These are phyloP conservation scores for Prionailurus bengalensis DNA, from an alignment of 2,113 vertebrate genomes.

Conservation along the genomic window DNA sequence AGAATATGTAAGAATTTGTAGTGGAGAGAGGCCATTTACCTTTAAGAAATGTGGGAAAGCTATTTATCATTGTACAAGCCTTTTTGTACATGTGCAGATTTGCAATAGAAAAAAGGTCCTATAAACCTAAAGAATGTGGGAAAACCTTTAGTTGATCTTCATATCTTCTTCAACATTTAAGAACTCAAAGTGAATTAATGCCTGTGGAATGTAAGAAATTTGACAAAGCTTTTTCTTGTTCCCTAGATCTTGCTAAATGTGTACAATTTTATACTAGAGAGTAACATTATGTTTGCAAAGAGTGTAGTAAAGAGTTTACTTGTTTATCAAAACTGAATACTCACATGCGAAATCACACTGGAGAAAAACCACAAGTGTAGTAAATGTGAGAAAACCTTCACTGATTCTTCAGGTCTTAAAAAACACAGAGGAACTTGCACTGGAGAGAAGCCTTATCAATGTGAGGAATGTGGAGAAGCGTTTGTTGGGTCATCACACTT, in stretches of 20 bases:
- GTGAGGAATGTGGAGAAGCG: background rate
- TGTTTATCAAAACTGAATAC: background rate
- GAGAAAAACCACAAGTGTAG: background rate
- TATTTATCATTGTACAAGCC: background rate
- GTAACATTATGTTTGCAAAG: background rate
- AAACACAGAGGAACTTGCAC: background rate
- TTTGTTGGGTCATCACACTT: background rate
- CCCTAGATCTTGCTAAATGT: background rate
- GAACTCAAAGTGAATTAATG: background rate
- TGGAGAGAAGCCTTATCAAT: background rate
- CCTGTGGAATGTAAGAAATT: background rate
- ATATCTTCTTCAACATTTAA: background rate
- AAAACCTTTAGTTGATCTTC: background rate
- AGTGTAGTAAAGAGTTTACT: background rate
- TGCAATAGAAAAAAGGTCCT: background rate
- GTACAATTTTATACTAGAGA: background rate
- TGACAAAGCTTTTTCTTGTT: background rate
- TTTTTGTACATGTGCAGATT: background rate
- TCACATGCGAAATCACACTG: background rate
- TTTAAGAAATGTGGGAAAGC: background rate
- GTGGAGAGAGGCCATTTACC: background rate
- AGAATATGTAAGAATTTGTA: background rate
- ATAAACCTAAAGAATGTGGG: background rate
- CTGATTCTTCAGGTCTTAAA: background rate
- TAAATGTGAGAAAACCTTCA: background rate